Base-by-base conservation (phyloP, 2,797 vertebrate species). In the Neostethus bicornis region DNA sequence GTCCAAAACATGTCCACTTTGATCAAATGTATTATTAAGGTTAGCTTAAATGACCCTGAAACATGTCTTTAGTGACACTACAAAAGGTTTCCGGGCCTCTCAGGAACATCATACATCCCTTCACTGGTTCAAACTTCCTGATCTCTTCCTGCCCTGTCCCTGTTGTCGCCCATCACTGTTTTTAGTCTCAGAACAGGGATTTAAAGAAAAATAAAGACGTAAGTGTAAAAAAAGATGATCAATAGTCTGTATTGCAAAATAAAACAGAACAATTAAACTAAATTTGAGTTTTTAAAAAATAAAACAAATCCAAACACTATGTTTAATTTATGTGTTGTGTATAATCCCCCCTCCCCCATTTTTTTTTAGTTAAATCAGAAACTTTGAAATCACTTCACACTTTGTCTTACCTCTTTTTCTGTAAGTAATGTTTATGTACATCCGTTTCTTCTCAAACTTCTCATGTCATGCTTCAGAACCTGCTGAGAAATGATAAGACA, bases 401-500 rank as follows among this genome's bases (percentile, higher is more conserved):
- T 12, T 52, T 9, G 14, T 1, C 52, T 19, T 42, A 52, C 51
- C 47, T 39, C 19, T 10, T 58, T 44, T 45, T 67, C 17, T 51
- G 48, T 11, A 28, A 48, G 12, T n/a, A 62, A 68, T 68, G 69
- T 75, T 73, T 68, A 55, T 55, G 62, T 71, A 51, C 49, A 59
- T 61, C 61, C 51, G 19, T 55, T 21, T 64, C 17, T 44, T 65
- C 54, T 49, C 2, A 25, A 70, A 71, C 75, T 68, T 76, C 65
- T 64, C 37, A 63, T 53, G 41, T 29, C 17, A 55, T 20, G 25
- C 51, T 61, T 29, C 41, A 37, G 46, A 59, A 54, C 29, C 83
- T 86, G 87, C 70, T 55, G 26, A 51, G 29, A 34, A 46, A 57
- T 72, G 89, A 90, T 89, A 89, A 91, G 83, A 64, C 19, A 5